Conservation (phyloP, 2,797 vertebrate genomes). For the Threskiornis aethiopicus region DNA sequence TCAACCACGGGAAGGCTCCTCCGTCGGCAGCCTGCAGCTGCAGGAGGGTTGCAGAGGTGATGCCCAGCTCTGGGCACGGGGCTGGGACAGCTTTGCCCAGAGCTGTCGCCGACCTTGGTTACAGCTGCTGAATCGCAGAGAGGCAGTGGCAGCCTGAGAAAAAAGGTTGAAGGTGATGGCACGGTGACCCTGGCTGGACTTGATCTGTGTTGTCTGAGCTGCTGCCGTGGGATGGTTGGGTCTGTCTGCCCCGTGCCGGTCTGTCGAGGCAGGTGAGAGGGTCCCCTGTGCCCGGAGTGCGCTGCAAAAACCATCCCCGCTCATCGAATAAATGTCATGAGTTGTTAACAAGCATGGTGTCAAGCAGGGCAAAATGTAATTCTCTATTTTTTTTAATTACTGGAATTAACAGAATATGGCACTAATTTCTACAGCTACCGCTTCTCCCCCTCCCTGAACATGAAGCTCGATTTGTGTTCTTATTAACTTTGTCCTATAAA, state of each 20-base stretch:
- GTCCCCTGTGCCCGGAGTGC: background rate
- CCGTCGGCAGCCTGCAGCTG: background rate
- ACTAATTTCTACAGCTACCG: conserved; percentile 74
- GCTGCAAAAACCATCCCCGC: background rate
- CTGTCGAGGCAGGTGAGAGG: background rate
- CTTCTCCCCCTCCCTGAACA: conserved; percentile 67
- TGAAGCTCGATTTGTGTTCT: conserved; percentile 81
- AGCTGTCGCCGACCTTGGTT: background rate
- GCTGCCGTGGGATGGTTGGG: background rate
- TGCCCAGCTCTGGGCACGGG: background rate
- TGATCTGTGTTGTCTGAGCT: background rate
- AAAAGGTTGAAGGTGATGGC: background rate
- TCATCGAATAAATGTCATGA: conserved; percentile 71
- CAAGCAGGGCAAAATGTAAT: conserved; percentile 73
- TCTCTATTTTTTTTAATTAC: conserved; percentile 78
- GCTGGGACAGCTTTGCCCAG: background rate
- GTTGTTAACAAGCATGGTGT: conserved; percentile 74
- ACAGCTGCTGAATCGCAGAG: background rate
- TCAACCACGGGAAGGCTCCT: background rate
- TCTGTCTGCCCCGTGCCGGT: background rate
- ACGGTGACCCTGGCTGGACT: background rate
- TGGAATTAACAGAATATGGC: conserved; percentile 79
- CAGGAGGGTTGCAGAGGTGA: background rate
- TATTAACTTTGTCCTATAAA: conserved; percentile 92
- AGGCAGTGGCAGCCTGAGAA: background rate